Evolutionary conservation across 1,140 invertebrate genomes (phyloP), one percentile per base, ranked within the genome.

Genomic region (Eueides isabella): DNA sequence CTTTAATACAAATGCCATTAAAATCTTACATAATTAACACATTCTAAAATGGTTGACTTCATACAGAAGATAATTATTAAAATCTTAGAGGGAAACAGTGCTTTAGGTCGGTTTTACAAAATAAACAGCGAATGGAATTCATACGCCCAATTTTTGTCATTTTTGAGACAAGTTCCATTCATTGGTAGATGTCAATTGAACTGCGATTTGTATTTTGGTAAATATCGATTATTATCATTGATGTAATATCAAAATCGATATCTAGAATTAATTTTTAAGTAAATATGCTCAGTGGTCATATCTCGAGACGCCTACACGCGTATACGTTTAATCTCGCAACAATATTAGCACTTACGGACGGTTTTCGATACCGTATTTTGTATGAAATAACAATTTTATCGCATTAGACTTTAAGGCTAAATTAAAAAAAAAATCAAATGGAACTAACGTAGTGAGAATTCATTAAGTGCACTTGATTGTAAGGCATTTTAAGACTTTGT

Each of bases 401-500:
- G 73, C 71, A 68, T 73, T 85, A 85, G 71, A 55, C 12, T 65
- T 69, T 84, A 85, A 83, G 76, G 74, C 79, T 80, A 76, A 80
- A 74, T 78, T 73, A 26, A 77, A 76, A 68, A 82, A 74, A 76
- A 48, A 41, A 85, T 85, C 74, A 76, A 83, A 84, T 66, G 73
- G 72, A 86, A 83, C 73, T 88, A 74, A 74, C 71, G 85, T 89
- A 88, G 88, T 90, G 85, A 86, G 86, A 88, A 81, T 62, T 87
- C 83, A 87, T 87, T 84, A 91, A 90, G 89, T 91, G 88, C 88
- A 91, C 89, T 91, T 91, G 86, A 84, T 81, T 83, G 74, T 89
- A 88, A 85, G 80, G 80, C 83, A 33, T 38, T 71, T 62, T 75
- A 75, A 69, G 31, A 35, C 23, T 33, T 55, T 26, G 31, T 61